Conservation (phyloP, 1,140 invertebrate species). For the Caenorhabditis tropicalis region DNA sequence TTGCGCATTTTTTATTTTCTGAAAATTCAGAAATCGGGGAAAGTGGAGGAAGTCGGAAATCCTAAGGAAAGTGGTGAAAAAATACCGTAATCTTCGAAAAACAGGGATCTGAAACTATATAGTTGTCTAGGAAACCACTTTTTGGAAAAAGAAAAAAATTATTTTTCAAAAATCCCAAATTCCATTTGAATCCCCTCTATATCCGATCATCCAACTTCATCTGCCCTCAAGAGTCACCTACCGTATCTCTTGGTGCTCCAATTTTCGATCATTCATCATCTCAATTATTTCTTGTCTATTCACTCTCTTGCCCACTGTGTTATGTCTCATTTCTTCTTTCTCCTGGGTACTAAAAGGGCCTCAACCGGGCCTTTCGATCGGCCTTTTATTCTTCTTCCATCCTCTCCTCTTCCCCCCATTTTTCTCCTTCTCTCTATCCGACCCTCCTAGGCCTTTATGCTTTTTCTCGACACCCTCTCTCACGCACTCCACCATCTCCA, state of each 20-base stretch:
- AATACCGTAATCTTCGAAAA: too few relatives aligned
- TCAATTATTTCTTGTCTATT: neutral
- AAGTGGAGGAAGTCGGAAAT: too few relatives aligned
- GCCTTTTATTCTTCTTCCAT: constrained; percentile 35
- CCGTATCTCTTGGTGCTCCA: neutral
- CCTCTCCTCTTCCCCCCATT: neutral
- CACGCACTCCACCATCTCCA: neutral
- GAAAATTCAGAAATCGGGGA: too few relatives aligned
- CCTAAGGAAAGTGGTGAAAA: too few relatives aligned
- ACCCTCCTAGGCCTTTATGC: constrained; percentile 23
- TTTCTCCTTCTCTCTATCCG: constrained; percentile 10
- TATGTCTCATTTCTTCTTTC: too few relatives aligned
- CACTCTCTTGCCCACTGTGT: neutral
- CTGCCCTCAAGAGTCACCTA: neutral
- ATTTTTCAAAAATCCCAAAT: neutral
- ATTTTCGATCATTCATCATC: neutral
- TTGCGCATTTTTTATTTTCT: too few relatives aligned
- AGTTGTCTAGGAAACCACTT: too few relatives aligned
- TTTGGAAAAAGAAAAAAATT: too few relatives aligned
- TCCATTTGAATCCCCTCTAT: too few relatives aligned
- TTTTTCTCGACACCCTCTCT: constrained; percentile 1
- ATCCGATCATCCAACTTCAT: too few relatives aligned
- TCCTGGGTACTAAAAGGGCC: constrained; percentile 30
- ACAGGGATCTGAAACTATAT: too few relatives aligned
- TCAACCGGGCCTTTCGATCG: constrained; percentile 45